Evolutionary conservation across 92 coral and sea anemone genomes (phyloP).

Genomic region (Umimayanthus chanpuru): DNA sequence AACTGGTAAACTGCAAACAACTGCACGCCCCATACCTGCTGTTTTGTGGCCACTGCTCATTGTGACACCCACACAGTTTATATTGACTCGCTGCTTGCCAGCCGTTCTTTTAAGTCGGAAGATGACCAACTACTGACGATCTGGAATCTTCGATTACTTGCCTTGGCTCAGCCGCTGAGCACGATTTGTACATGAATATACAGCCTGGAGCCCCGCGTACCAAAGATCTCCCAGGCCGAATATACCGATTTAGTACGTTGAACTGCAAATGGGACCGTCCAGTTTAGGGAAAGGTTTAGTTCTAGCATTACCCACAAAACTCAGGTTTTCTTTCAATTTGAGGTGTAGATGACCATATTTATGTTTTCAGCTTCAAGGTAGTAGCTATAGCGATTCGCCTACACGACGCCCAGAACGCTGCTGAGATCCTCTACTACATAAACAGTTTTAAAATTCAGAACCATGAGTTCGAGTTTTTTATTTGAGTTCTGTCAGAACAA

Average conservation of each 20-base stretch:
- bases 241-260: slow-evolving; percentile 4
- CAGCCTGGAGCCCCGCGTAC: slow-evolving; percentile 2
- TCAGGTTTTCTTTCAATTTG: not conserved
- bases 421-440: not conserved
- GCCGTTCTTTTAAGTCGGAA: not conserved
- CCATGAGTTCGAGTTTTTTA: slow-evolving; percentile 1
- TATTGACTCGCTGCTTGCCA: not conserved
- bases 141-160: slow-evolving; percentile 23
- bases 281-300: not conserved
- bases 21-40: slow-evolving; percentile 17
- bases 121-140: not conserved
- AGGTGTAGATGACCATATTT: not conserved
- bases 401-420: slow-evolving; percentile 1
- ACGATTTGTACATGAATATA: not conserved
- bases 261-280: slow-evolving; percentile 1
- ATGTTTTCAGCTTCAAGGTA: not conserved
- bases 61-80: not conserved
- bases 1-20: not conserved
- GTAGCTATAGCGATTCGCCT: slow-evolving; percentile 15
- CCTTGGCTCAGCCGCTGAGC: not conserved
- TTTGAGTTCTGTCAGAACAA: slow-evolving; percentile 49
- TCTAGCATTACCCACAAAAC: not conserved
- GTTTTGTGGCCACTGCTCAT: slow-evolving; percentile 18
- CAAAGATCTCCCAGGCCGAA: not conserved
- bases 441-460: slow-evolving; percentile 32